These are phyloP conservation scores for Dryadula phaetusa DNA, from an alignment of 2,888 invertebrate species.

Conservation along the genomic window DNA sequence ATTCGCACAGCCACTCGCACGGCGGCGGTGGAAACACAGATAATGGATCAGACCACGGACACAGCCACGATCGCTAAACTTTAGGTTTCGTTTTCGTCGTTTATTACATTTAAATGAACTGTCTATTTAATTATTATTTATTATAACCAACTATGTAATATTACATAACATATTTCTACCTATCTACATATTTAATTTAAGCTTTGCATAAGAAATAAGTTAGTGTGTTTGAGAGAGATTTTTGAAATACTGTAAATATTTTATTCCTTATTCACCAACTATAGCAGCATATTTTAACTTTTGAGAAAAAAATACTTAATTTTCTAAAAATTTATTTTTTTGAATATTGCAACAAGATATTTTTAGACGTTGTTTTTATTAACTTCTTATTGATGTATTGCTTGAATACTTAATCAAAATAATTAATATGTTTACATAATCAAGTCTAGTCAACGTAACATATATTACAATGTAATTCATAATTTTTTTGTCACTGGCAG, in stretches of 20 bases:
- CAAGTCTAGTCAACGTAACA: not conserved
- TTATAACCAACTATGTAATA: not conserved
- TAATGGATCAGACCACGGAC: constrained; percentile 33
- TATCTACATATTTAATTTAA: too few relatives aligned
- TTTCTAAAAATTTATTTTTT: too few relatives aligned
- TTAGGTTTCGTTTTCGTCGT: not conserved
- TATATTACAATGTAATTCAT: not conserved
- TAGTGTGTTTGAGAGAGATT: too few relatives aligned
- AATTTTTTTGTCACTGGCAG: not conserved
- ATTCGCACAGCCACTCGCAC: constrained; percentile 65
- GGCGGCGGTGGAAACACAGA: constrained; percentile 48
- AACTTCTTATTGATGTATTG: too few relatives aligned
- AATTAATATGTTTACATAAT: constrained; percentile 5
- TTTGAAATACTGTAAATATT: too few relatives aligned
- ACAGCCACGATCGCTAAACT: constrained; percentile 37
- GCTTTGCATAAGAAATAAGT: too few relatives aligned
- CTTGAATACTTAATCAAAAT: too few relatives aligned
- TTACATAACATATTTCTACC: not conserved
- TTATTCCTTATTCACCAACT: too few relatives aligned
- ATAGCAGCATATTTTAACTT: too few relatives aligned
- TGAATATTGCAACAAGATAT: too few relatives aligned
- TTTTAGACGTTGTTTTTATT: too few relatives aligned
- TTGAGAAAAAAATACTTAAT: too few relatives aligned
- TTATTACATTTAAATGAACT: constrained; percentile 8
- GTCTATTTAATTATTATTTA: constrained; percentile 10